phyloP scores from a whole-genome alignment of 1,140 invertebrate genomes.

The Conus ventricosus region DNA sequence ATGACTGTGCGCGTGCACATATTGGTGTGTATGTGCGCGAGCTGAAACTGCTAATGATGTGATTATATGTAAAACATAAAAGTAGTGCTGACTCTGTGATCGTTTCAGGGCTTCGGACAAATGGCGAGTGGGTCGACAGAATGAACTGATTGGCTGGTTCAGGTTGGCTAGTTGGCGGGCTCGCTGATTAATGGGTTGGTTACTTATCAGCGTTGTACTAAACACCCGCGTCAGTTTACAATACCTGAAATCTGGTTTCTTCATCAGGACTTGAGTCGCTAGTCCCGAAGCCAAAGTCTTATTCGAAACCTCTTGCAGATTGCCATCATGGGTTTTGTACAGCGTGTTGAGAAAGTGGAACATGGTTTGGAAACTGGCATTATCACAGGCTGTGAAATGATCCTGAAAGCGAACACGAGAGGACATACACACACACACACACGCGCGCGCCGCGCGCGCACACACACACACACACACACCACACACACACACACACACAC shows the following conservation, averaged over 20 bases:
- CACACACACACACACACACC: neutral
- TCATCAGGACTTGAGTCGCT: neutral
- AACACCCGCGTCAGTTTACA: too few species aligned
- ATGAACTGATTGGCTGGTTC: neutral
- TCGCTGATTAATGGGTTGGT: too few species aligned
- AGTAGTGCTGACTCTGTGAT: too few species aligned
- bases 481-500: constrained; percentile 5
- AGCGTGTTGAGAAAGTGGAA: constrained; percentile 1
- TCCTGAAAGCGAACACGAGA: neutral
- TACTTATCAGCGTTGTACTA: too few species aligned
- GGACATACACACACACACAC: neutral
- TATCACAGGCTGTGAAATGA: neutral
- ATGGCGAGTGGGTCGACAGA: neutral
- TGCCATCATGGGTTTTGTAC: neutral
- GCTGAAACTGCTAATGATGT: too few species aligned
- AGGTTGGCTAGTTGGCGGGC: neutral
- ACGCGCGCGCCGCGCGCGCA: neutral
- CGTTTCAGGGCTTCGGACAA: too few species aligned
- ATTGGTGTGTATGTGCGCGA: too few species aligned
- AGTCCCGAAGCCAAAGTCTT: constrained; percentile 1
- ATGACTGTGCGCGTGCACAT: neutral
- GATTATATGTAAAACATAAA: too few species aligned
- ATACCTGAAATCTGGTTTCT: neutral
- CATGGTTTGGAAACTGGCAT: neutral
- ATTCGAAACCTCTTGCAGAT: neutral